Evolutionary conservation across 2,888 invertebrate genomes (phyloP).

Genomic region (Cephus pulcher): DNA sequence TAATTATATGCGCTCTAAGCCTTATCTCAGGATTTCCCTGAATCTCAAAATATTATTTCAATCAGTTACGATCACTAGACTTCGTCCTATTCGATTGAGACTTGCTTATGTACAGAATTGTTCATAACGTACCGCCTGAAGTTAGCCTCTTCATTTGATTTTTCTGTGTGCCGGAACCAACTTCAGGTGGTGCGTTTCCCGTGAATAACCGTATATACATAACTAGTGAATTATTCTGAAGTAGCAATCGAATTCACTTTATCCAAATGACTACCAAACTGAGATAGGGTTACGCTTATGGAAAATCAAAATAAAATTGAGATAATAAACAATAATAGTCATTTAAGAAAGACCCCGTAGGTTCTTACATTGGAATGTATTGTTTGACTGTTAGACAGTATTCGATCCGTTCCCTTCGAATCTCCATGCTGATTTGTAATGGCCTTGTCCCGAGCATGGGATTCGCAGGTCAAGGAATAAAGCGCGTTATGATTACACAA

Average conservation of each 20-base stretch:
- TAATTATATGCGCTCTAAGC: background rate
- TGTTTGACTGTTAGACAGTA: conserved; percentile 1
- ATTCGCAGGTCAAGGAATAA: background rate
- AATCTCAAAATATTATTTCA: background rate
- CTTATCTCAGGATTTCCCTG: background rate
- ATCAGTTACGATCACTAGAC: background rate
- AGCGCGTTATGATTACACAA: background rate
- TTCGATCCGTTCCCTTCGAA: background rate
- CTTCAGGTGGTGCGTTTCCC: too few species aligned
- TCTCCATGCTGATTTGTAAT: background rate
- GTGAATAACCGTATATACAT: too few species aligned
- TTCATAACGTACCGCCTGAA: too few species aligned
- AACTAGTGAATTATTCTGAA: background rate
- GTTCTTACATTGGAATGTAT: background rate
- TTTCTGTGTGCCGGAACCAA: too few species aligned
- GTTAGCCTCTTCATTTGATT: too few species aligned
- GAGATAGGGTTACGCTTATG: background rate
- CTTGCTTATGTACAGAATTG: too few species aligned
- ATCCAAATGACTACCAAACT: background rate
- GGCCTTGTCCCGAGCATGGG: background rate
- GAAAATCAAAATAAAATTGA: background rate
- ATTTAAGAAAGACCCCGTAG: background rate
- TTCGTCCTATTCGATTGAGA: background rate
- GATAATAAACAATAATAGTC: background rate
- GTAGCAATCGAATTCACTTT: background rate